Conservation (phyloP, 2,797 vertebrate genomes). For the Kryptolebias ocellatus region DNA sequence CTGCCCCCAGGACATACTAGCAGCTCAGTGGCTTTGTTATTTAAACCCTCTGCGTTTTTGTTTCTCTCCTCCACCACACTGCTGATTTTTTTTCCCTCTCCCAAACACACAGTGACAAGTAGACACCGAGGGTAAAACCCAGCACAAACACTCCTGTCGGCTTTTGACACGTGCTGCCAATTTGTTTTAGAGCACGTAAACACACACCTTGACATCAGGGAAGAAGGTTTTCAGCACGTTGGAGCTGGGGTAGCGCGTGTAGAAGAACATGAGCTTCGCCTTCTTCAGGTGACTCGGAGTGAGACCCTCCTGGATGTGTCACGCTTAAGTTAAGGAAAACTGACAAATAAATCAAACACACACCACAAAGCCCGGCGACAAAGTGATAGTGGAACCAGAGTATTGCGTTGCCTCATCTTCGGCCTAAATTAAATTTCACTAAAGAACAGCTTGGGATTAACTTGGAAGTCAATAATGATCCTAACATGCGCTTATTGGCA, state of each 20-base stretch:
- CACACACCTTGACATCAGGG: constrained; percentile 92
- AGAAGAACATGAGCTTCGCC: constrained; percentile 98
- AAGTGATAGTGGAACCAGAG: constrained; percentile 72
- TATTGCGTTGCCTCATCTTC: constrained; percentile 77
- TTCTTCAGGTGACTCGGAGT: constrained; percentile 96
- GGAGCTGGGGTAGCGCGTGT: constrained; percentile 95
- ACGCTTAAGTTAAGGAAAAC: constrained; percentile 80
- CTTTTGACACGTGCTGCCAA: constrained; percentile 1
- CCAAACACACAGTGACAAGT: constrained; percentile 71
- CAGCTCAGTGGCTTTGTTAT: constrained; percentile 81
- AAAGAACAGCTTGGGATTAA: constrained; percentile 80
- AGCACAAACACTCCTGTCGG: constrained; percentile 30
- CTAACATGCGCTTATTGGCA: constrained; percentile 83
- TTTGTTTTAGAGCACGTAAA: neutral
- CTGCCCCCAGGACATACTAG: constrained; percentile 83
- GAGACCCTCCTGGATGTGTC: constrained; percentile 91
- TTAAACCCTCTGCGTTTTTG: constrained; percentile 81
- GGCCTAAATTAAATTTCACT: constrained; percentile 77
- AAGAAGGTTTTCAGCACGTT: constrained; percentile 92
- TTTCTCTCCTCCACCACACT: constrained; percentile 80
- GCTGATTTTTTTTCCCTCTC: constrained; percentile 71
- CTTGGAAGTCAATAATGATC: constrained; percentile 82
- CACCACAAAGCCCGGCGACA: constrained; percentile 42
- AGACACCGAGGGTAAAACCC: constrained; percentile 48
- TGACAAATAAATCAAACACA: constrained; percentile 60